phyloP scores from a whole-genome alignment of 2,113 vertebrate species.

The Phodopus roborovskii region DNA sequence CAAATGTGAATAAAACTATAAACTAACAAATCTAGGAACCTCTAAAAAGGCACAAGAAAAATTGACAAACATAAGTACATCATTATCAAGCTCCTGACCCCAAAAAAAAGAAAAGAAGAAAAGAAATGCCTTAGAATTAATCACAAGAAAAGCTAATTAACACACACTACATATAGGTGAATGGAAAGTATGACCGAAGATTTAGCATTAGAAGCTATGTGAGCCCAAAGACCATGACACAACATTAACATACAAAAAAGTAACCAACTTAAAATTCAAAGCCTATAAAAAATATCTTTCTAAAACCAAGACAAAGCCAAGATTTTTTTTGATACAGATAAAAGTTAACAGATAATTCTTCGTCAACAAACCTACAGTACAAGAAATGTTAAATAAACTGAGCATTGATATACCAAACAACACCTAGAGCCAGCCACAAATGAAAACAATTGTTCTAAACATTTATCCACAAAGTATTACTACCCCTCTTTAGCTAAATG shows the following conservation, averaged over 20 bases:
- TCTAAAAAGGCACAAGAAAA: background rate
- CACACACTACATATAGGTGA: background rate
- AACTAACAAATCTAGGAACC: background rate
- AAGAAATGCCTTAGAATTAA: background rate
- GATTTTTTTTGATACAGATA: background rate
- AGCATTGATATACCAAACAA: background rate
- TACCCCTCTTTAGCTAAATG: background rate
- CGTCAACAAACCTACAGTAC: background rate
- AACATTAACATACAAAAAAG: background rate
- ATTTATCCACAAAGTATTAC: background rate
- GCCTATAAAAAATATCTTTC: slow-evolving; percentile 25
- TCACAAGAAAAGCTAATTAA: background rate
- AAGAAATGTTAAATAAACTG: slow-evolving; percentile 39
- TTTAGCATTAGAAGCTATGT: background rate
- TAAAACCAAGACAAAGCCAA: slow-evolving; percentile 31
- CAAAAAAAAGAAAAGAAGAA: slow-evolving; percentile 30
- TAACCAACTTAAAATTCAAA: background rate
- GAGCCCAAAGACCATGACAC: background rate
- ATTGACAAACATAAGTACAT: background rate
- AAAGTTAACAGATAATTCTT: slow-evolving; percentile 18
- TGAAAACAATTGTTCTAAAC: slow-evolving; percentile 45
- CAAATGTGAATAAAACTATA: background rate
- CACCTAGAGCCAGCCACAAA: background rate
- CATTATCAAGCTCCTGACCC: slow-evolving; percentile 3
- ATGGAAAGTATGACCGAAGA: background rate